phyloP scores from a whole-genome alignment of 2,797 vertebrate genomes.

The Peromyscus nudipes region DNA sequence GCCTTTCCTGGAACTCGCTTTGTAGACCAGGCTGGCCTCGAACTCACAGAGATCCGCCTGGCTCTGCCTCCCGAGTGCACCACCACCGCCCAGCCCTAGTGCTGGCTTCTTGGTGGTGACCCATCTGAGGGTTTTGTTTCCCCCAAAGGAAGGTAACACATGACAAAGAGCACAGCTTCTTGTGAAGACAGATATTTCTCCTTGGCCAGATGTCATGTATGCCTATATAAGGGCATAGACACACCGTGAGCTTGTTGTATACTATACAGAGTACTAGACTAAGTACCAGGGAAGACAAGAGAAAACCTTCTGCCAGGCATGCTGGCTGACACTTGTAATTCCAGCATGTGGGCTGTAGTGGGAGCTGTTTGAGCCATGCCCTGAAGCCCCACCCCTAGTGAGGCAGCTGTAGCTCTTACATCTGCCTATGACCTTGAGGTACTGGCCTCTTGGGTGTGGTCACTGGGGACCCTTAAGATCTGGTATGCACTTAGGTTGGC shows the following conservation, averaged over 20 bases:
- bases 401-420: too few species aligned
- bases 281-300: neutral
- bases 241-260: neutral
- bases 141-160: neutral
- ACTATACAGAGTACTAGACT: neutral
- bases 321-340: neutral
- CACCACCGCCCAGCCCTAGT: neutral
- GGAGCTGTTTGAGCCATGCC: too few species aligned
- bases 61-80: too few species aligned
- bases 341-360: neutral
- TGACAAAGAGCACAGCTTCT: neutral
- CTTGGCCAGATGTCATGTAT: neutral
- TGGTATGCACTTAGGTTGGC: too few species aligned
- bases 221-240: neutral
- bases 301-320: neutral
- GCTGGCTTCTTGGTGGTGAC: conserved; percentile 36
- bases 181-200: conserved; percentile 6
- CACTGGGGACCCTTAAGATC: too few species aligned
- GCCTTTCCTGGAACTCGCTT: too few species aligned
- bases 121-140: neutral
- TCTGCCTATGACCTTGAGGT: too few species aligned
- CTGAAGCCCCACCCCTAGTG: too few species aligned
- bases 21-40: too few species aligned
- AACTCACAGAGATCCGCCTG: too few species aligned
- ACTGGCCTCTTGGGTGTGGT: too few species aligned